Base-by-base conservation (phyloP, 2,888 invertebrate species). In the Lithosia quadra region DNA sequence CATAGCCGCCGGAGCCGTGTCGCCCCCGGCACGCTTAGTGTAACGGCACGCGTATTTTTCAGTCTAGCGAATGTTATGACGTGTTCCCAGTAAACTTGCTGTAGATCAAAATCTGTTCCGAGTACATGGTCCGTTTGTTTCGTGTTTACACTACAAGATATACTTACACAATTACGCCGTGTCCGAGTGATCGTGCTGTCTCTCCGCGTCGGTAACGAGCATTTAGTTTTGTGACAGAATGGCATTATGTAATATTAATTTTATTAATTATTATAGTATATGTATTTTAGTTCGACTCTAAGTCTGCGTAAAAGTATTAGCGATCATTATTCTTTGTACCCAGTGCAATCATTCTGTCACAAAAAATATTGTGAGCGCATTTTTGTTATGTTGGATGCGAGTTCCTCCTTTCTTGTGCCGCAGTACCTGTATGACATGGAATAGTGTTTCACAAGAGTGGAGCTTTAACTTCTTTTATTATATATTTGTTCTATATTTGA, bases 191-290 rank as follows among this genome's bases (percentile, higher is more conserved):
- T 65, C 67, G 72, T 67, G 72, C 64, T 67, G 69, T 71, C 72
- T 70, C 72, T 63, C 72, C 75, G 80, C 76, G 77, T 62, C 82
- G 84, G 84, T 86, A 83, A 81, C 74, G 77, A 88, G 92, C 92
- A 92, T 92, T 92, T 92, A 91, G 82, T 91, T 90, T 89, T 90
- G 86, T 89, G 91, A 83, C 89, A 88, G 89, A 90, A 88, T 88
- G 89, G 87, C 85, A 82, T 83, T 78, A 79, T 80, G 74, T 80
- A 80, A 77, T 77, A 72, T 76, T 74, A 71, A 77, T 82, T 74
- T 81, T 72, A 77, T 74, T 75, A 72, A 34, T 82, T 71, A 75
- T 71, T 71, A 75, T 71, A 77, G 72, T 78, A 78, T 67, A 74
- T 80, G 79, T 79, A 68, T 77, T 58, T 79, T 80, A 78, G 76